Percentiles rank a stretch among this genome's conserved stretches.
Conservation (phyloP, 2,888 invertebrate genomes). For the Neocrepidodera transversa region DNA sequence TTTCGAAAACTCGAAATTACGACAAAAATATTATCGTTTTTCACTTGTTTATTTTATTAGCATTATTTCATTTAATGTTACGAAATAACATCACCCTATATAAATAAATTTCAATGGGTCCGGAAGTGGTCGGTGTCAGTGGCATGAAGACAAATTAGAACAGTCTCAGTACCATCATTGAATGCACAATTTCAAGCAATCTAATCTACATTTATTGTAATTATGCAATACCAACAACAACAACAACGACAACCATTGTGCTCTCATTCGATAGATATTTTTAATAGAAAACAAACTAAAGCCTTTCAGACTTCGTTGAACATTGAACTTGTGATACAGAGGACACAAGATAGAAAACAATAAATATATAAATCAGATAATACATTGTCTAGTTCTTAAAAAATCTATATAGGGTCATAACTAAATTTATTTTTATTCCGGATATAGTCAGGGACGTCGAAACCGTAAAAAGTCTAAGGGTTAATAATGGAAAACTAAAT, state of each 20-base stretch:
- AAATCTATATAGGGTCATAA: too few relatives aligned
- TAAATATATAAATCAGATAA: constrained; percentile 8
- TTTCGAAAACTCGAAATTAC: too few relatives aligned
- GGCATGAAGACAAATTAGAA: constrained; percentile 8
- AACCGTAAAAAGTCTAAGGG: too few relatives aligned
- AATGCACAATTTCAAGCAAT: constrained; percentile 14
- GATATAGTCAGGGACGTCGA: too few relatives aligned
- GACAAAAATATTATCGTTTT: too few relatives aligned
- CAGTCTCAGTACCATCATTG: constrained; percentile 4
- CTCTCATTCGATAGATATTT: background rate
- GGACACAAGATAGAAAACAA: background rate
- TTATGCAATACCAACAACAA: constrained; percentile 9
- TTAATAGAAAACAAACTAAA: constrained; percentile 5
- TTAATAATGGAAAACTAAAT: too few relatives aligned
- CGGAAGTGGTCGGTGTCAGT: constrained; percentile 4
- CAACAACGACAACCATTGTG: constrained; percentile 8
- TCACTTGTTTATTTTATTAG: too few relatives aligned
- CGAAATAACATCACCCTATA: too few relatives aligned
- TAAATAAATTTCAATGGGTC: too few relatives aligned
- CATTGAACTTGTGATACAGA: constrained; percentile 1
- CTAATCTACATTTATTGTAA: constrained; percentile 24
- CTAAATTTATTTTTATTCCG: too few relatives aligned
- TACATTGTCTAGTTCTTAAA: background rate
- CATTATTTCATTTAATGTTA: too few relatives aligned
- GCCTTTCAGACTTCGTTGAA: constrained; percentile 3